Percentiles rank a stretch among this genome's conserved stretches.
These are phyloP conservation scores for Sycobia sp. DNA, from an alignment of 1,140 invertebrate species.

Conservation along the genomic window DNA sequence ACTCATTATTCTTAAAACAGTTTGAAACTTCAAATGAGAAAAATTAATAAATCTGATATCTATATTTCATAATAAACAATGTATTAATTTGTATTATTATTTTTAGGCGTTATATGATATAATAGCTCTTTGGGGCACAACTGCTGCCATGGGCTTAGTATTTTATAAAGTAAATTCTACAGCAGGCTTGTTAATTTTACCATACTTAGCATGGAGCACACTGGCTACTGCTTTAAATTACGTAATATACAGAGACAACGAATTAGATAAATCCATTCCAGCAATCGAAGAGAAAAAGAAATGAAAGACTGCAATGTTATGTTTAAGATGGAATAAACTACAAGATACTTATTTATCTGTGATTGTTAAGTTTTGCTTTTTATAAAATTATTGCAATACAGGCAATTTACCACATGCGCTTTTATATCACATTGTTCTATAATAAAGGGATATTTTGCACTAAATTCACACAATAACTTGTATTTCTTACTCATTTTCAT, in stretches of 20 bases:
- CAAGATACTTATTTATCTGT: conserved; percentile 28
- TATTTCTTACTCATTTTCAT: conserved; percentile 22
- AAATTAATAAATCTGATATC: no score
- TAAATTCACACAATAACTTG: conserved; percentile 38
- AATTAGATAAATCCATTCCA: conserved; percentile 42
- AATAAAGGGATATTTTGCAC: conserved; percentile 39
- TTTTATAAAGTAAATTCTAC: conserved; percentile 73
- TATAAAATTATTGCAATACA: background rate
- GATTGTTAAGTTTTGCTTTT: conserved; percentile 16
- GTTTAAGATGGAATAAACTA: background rate
- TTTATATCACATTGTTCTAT: conserved; percentile 18
- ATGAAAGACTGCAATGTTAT: conserved; percentile 6
- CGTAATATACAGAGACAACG: conserved; percentile 71
- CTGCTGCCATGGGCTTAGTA: conserved; percentile 66
- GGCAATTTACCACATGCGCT: conserved; percentile 5
- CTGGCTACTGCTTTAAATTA: conserved; percentile 73
- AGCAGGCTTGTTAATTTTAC: conserved; percentile 75
- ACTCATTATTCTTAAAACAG: no score
- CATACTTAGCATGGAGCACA: conserved; percentile 80
- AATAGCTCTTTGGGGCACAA: conserved; percentile 67
- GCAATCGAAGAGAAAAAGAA: conserved; percentile 40
- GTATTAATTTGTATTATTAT: no score
- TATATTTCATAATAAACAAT: no score
- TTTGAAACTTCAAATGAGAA: no score
- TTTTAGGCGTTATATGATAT: conserved; percentile 77